These are phyloP conservation scores for Dusona sp. DNA, from an alignment of 2,888 invertebrate genomes.

Conservation along the genomic window DNA sequence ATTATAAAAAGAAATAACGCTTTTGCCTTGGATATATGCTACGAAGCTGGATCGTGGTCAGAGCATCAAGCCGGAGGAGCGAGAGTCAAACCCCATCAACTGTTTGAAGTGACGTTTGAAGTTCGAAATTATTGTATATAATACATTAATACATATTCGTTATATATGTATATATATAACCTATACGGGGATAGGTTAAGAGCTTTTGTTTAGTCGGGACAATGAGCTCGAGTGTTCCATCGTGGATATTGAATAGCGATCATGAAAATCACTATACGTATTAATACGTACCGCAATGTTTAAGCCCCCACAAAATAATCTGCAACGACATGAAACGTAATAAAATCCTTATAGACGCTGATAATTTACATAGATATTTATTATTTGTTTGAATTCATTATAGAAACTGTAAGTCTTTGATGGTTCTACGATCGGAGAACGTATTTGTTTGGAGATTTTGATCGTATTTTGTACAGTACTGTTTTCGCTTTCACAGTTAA, in stretches of 20 bases:
- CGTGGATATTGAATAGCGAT: constrained; percentile 50
- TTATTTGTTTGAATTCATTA: background rate
- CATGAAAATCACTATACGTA: constrained; percentile 9
- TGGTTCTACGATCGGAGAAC: background rate
- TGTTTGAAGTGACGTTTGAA: too few relatives aligned
- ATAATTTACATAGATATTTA: background rate
- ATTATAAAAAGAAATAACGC: too few relatives aligned
- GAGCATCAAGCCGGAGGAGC: too few relatives aligned
- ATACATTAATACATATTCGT: too few relatives aligned
- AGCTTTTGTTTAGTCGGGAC: constrained; percentile 67
- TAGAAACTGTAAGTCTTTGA: background rate
- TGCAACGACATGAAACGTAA: background rate
- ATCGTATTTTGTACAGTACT: background rate
- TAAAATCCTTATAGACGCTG: background rate
- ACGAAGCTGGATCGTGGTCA: too few relatives aligned
- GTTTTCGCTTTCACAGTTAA: constrained; percentile 14
- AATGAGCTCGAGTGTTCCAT: constrained; percentile 63
- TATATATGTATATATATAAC: background rate
- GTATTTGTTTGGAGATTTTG: background rate
- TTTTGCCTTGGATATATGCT: too few relatives aligned
- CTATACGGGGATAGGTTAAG: constrained; percentile 37
- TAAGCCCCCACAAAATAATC: background rate
- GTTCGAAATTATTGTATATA: too few relatives aligned
- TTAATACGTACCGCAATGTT: background rate
- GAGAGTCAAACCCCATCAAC: too few relatives aligned